phyloP scores from a whole-genome alignment of 2,113 vertebrate species.

The Steatornis caripensis region DNA sequence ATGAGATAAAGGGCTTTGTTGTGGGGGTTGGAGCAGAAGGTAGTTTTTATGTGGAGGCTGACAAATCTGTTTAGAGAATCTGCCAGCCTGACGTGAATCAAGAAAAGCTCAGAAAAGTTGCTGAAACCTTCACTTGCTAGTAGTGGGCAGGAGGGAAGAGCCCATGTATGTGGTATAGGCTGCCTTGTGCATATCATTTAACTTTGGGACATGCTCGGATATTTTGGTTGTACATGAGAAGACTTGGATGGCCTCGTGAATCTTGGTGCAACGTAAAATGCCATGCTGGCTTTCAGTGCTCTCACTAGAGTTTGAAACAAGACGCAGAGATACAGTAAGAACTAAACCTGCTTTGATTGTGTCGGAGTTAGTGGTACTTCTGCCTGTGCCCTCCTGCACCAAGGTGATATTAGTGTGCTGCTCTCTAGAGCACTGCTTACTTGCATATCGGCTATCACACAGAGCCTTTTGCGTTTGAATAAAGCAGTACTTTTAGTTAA shows the following conservation, averaged over 20 bases:
- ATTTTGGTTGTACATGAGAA: accelerated
- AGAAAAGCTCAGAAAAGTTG: not conserved
- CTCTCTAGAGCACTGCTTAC: not conserved
- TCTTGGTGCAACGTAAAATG: not conserved
- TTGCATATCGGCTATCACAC: not conserved
- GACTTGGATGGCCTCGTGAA: not conserved
- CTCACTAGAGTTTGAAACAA: not conserved
- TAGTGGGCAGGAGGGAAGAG: not conserved
- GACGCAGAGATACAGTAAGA: not conserved
- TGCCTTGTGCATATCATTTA: not conserved
- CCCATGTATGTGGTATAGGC: not conserved
- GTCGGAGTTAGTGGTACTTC: not conserved
- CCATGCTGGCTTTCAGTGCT: not conserved
- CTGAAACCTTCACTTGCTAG: not conserved
- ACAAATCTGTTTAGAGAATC: constrained; percentile 58
- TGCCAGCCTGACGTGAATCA: constrained; percentile 6
- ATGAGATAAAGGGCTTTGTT: not conserved
- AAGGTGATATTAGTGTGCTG: not conserved
- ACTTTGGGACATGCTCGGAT: accelerated
- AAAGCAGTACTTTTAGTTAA: not conserved
- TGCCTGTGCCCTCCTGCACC: not conserved
- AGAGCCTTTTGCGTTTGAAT: not conserved
- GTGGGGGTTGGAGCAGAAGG: constrained; percentile 46
- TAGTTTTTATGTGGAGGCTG: constrained; percentile 36
- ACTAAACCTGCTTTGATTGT: not conserved